Percentiles rank a stretch among this genome's conserved stretches.
Conservation (phyloP, 1,140 invertebrate species). For the Lerema accius region DNA sequence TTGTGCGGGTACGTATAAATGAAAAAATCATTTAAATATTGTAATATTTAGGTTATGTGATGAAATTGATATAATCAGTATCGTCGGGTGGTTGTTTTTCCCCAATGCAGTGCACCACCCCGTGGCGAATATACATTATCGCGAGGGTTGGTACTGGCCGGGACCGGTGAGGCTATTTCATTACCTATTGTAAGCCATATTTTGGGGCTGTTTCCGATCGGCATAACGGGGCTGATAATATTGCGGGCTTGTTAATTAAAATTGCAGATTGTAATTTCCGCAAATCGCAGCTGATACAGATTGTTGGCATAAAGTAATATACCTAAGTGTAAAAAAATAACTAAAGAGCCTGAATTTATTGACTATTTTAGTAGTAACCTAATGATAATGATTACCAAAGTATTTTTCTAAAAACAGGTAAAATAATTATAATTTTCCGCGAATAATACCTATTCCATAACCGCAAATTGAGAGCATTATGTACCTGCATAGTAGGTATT, state of each 20-base stretch:
- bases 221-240: conserved; percentile 29
- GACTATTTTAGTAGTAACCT: too few relatives aligned
- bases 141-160: conserved; percentile 58
- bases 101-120: conserved; percentile 56
- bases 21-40: conserved; percentile 45
- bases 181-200: conserved; percentile 52
- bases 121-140: conserved; percentile 60
- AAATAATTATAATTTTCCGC: too few relatives aligned
- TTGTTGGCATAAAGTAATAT: too few relatives aligned
- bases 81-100: conserved; percentile 41
- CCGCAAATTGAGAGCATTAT: too few relatives aligned
- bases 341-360: too few relatives aligned
- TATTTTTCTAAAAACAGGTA: too few relatives aligned
- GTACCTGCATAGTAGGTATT: too few relatives aligned
- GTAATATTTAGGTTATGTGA: conserved; percentile 21
- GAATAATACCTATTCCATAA: too few relatives aligned
- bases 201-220: conserved; percentile 45
- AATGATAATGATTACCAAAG: too few relatives aligned
- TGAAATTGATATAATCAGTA: conserved; percentile 26
- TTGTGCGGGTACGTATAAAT: conserved; percentile 70
- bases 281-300: too few relatives aligned
- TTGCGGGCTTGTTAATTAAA: conserved; percentile 13
- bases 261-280: too few relatives aligned
- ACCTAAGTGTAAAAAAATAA: too few relatives aligned
- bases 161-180: conserved; percentile 55